phyloP scores from a whole-genome alignment of 1,140 invertebrate genomes.

The Drosophila kikkawai region DNA sequence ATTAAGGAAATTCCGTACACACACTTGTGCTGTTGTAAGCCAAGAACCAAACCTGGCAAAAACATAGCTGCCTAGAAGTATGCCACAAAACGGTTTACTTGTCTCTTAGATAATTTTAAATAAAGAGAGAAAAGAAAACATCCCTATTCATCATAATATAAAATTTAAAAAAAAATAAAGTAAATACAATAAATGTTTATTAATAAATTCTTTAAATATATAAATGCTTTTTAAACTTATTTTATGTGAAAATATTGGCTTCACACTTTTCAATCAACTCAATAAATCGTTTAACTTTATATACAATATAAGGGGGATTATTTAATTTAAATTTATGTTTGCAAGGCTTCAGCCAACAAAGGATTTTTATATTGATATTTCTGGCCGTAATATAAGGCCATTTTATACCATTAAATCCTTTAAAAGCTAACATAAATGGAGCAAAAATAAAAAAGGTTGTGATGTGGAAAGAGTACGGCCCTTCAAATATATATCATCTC shows the following conservation, averaged over 20 bases:
- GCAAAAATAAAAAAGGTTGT: slow-evolving; percentile 1
- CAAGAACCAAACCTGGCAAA: slow-evolving; percentile 2
- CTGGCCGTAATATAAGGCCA: slow-evolving; percentile 18
- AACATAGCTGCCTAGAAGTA: slow-evolving; percentile 3
- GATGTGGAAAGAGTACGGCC: slow-evolving; percentile 1
- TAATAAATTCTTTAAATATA: background rate
- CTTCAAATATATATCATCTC: slow-evolving; percentile 43
- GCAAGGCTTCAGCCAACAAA: slow-evolving; percentile 1
- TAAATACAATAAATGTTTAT: background rate
- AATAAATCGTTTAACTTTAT: background rate
- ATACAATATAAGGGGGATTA: slow-evolving; percentile 5
- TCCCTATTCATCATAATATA: background rate
- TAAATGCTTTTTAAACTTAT: background rate
- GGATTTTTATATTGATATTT: slow-evolving; percentile 1
- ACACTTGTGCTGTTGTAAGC: slow-evolving; percentile 4
- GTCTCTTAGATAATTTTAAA: background rate
- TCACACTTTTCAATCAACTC: background rate
- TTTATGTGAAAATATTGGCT: background rate
- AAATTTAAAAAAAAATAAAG: background rate
- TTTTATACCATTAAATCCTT: slow-evolving; percentile 52
- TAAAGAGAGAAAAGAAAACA: too few relatives aligned
- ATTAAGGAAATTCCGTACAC: slow-evolving; percentile 11
- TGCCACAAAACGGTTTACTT: background rate
- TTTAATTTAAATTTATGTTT: background rate
- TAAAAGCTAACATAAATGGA: slow-evolving; percentile 22